Percentiles rank a stretch among this genome's conserved stretches.
Evolutionary conservation across 1,140 invertebrate species (phyloP).

Genomic region (Hyles vespertilio): DNA sequence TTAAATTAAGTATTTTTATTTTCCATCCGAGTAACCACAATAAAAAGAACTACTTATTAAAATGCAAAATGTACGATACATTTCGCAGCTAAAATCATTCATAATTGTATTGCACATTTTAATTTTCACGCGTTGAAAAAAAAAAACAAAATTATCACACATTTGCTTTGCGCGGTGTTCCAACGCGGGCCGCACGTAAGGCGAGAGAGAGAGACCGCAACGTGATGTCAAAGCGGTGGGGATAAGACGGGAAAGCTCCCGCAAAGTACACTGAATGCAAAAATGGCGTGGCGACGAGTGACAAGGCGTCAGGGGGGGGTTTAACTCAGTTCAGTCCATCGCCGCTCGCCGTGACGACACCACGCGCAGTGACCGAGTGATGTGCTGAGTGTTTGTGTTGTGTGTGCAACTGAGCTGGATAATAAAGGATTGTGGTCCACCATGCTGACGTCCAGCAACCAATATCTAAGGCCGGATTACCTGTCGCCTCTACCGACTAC

Average conservation of each 20-base stretch:
- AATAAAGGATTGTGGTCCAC: conserved; percentile 67
- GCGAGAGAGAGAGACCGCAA: conserved; percentile 50
- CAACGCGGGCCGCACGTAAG: neutral
- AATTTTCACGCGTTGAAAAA: too few species aligned
- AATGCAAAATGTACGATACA: too few species aligned
- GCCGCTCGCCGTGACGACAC: conserved; percentile 33
- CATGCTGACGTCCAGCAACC: conserved; percentile 91
- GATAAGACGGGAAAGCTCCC: conserved; percentile 74
- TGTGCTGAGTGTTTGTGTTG: conserved; percentile 56
- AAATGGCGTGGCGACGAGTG: conserved; percentile 71
- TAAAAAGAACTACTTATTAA: too few species aligned
- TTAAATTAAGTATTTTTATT: too few species aligned
- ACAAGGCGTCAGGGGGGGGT: conserved; percentile 63
- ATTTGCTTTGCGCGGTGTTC: too few species aligned
- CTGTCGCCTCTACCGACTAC: conserved; percentile 91
- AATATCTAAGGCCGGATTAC: conserved; percentile 94
- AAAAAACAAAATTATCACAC: too few species aligned
- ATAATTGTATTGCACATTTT: too few species aligned
- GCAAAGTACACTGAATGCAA: conserved; percentile 74
- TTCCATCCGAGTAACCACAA: too few species aligned
- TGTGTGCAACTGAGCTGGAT: conserved; percentile 59
- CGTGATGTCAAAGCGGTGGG: conserved; percentile 74
- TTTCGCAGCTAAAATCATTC: too few species aligned
- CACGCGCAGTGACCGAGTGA: conserved; percentile 58
- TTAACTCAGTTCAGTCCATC: conserved; percentile 57